Percentiles rank a stretch among this genome's conserved stretches.
phyloP scores from a whole-genome alignment of 2,888 invertebrate genomes.

The Atethmia centrago region DNA sequence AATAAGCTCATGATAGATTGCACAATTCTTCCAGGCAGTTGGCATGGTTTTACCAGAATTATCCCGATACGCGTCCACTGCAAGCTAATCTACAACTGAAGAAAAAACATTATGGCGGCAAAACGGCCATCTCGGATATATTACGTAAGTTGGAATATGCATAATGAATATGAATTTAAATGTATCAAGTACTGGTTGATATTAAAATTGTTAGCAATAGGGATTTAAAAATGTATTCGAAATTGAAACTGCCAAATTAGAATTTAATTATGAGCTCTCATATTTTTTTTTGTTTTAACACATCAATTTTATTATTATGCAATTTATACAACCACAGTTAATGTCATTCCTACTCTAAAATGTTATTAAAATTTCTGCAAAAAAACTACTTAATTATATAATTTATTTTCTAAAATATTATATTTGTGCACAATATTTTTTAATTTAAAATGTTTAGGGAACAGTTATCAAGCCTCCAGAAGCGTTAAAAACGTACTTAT shows the following conservation, averaged over 20 bases:
- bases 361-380: neutral
- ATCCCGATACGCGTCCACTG: conserved; percentile 91
- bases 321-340: neutral
- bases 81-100: conserved; percentile 77
- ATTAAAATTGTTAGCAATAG: conserved; percentile 8
- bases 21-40: conserved; percentile 89
- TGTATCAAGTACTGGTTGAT: conserved; percentile 14
- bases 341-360: neutral
- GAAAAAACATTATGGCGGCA: conserved; percentile 17
- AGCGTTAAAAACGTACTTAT: neutral
- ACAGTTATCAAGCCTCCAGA: neutral
- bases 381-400: neutral
- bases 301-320: neutral
- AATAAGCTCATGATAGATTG: conserved; percentile 82
- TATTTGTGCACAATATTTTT: conserved; percentile 8
- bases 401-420: neutral
- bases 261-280: conserved; percentile 8
- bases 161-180: conserved; percentile 45
- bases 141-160: conserved; percentile 48
- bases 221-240: conserved; percentile 27
- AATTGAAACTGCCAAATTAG: conserved; percentile 28
- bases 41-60: conserved; percentile 91
- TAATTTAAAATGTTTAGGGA: neutral
- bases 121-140: conserved; percentile 19
- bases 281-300: neutral